Percentiles rank a stretch among this genome's conserved stretches.
Evolutionary conservation across 2,888 invertebrate species (phyloP).

Genomic region (Drosophila borborema): DNA sequence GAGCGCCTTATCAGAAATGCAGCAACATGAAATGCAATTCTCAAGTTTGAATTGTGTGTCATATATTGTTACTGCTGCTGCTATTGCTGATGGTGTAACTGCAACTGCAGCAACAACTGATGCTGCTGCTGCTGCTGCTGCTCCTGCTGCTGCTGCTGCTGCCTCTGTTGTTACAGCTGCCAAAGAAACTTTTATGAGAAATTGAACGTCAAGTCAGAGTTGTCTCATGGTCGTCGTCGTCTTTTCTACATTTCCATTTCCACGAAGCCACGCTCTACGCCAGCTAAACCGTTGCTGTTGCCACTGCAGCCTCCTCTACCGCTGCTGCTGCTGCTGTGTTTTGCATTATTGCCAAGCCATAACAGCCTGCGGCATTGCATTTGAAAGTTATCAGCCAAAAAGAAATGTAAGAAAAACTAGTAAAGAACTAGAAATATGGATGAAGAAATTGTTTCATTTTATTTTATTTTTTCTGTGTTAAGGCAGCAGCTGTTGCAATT

Average conservation of each 20-base stretch:
- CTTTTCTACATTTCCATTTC: conserved; percentile 13
- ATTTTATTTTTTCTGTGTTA: conserved; percentile 13
- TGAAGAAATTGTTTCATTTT: conserved; percentile 55
- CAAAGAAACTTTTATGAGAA: conserved; percentile 73
- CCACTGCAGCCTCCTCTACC: background rate
- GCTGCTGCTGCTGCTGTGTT: conserved; percentile 51
- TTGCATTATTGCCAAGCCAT: conserved; percentile 76
- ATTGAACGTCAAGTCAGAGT: conserved; percentile 68
- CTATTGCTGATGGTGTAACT: conserved; percentile 16
- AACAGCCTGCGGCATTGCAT: conserved; percentile 78
- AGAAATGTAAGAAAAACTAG: conserved; percentile 24
- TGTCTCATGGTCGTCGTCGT: conserved; percentile 23
- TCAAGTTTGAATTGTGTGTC: conserved; percentile 71
- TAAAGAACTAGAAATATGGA: conserved; percentile 56
- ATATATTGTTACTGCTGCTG: conserved; percentile 41
- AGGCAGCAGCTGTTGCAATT: conserved; percentile 63
- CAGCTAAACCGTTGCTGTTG: conserved; percentile 23
- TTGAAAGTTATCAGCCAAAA: conserved; percentile 72
- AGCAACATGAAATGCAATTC: conserved; percentile 66
- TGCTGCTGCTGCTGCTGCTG: conserved; percentile 11
- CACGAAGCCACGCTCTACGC: conserved; percentile 1
- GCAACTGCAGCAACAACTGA: conserved; percentile 14
- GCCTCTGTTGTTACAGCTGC: conserved; percentile 48
- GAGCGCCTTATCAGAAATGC: conserved; percentile 58
- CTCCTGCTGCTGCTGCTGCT: conserved; percentile 15